Evolutionary conservation across 2,113 vertebrate genomes (phyloP).

Genomic region (Numenius arquata): DNA sequence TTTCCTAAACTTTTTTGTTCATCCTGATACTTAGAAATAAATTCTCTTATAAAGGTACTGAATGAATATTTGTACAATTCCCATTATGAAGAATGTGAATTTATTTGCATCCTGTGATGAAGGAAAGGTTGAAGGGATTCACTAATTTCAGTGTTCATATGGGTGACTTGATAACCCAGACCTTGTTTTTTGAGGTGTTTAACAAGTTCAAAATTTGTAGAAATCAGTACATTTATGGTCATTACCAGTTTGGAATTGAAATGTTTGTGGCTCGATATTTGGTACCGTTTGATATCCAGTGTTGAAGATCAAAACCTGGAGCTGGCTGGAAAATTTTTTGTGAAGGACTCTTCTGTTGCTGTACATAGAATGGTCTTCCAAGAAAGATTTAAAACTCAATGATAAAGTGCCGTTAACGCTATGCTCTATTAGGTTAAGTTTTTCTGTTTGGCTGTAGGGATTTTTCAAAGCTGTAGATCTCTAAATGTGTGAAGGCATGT

Average conservation of each 20-base stretch:
- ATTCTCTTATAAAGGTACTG: background rate
- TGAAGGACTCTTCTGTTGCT: background rate
- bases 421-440: background rate
- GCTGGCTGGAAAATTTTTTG: background rate
- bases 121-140: background rate
- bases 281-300: background rate
- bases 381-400: background rate
- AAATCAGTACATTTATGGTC: background rate
- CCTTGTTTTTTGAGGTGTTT: background rate
- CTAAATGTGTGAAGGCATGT: background rate
- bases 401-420: background rate
- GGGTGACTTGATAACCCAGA: background rate
- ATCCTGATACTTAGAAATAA: background rate
- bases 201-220: background rate
- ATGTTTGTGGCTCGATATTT: background rate
- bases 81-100: background rate
- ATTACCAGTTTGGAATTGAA: background rate
- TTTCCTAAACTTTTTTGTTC: background rate
- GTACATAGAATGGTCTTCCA: background rate
- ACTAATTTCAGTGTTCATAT: background rate
- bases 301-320: background rate
- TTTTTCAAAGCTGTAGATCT: background rate
- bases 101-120: background rate
- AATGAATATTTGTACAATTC: background rate
- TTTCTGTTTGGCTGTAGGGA: background rate